A percentile compares a stretch with the other conserved stretches of the same genome.
Evolutionary conservation across 2,888 invertebrate genomes (phyloP).

Genomic region (Trachelus iudaicus): DNA sequence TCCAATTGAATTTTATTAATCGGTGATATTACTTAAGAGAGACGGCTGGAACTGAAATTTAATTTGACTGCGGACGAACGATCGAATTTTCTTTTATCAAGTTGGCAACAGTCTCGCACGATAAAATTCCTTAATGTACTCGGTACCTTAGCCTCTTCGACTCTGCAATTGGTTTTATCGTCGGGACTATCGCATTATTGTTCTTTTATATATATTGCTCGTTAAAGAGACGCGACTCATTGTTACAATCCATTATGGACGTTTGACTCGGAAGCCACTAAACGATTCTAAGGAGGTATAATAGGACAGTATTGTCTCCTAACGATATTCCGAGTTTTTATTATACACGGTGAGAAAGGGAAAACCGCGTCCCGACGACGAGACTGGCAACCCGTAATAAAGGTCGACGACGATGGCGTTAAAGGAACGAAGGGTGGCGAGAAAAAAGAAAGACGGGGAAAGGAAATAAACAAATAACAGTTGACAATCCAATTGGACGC

Average conservation of each 20-base stretch:
- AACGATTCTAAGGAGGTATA: not conserved
- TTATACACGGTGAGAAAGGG: not conserved
- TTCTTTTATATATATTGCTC: not conserved
- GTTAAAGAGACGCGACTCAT: constrained; percentile 4
- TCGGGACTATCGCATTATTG: not conserved
- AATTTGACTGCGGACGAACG: not conserved
- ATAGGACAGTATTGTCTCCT: not conserved
- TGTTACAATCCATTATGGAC: not conserved
- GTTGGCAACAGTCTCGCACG: not conserved
- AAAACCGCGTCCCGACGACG: not conserved
- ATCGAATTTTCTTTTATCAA: not conserved
- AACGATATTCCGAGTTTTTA: not conserved
- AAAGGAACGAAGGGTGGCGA: not conserved
- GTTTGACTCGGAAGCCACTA: not conserved
- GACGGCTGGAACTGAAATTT: not conserved
- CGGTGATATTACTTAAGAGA: fast-evolving
- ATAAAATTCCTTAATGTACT: not conserved
- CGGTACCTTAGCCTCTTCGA: not conserved
- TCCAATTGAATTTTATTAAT: not conserved
- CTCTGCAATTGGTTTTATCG: constrained; percentile 2
- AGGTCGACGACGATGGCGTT: not conserved
- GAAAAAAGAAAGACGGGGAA: too few relatives aligned
- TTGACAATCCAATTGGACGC: too few relatives aligned
- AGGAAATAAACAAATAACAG: too few relatives aligned
- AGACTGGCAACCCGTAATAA: not conserved